Evolutionary conservation across 53 echinoderm and acorn worm genomes (phyloP), one percentile per base, ranked within the genome.

Genomic region (Mesocentrotus franciscanus): DNA sequence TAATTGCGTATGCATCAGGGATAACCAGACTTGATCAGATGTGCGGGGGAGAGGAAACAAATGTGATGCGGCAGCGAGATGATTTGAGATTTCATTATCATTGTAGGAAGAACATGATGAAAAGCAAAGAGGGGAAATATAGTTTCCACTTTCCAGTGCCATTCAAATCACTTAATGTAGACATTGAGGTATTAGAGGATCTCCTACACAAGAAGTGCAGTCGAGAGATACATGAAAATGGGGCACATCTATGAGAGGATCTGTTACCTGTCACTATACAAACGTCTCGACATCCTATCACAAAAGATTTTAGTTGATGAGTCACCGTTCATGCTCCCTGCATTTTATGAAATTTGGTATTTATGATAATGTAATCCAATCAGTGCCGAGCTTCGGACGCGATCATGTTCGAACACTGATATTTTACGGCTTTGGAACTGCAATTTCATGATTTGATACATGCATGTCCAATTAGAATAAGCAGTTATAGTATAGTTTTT

Each of bases 301-400:
- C 81, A 81, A 81, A 39, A 8, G 18, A 39, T 36, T 6, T 81
- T 22, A 7, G 36, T 16, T 81, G 81, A 81, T 81, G 81, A 81
- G 81, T 81, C 81, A 81, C 12, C 39, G 81, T 8, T 1, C 18
- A 81, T 81, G 81, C 81, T 36, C 42, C 42, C 36, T 20, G 81
- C 0, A 42, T 39, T 16, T 14, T 13, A 81, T 81, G 81, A 81
- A 81, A 81, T 81, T 18, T 81, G 81, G 81, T 42, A 42, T 81
- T 81, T 81, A 81, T 81, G 81, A 81, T 81, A 81, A 42, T 81
- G 81, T 81, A 18, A 81, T 29, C 36, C 81, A 20, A 81, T 42
- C 81, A 5, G 6, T 42, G 81, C 18, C 42, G 12, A 10, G 2
- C 33, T 76, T 1, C 6, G 17, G 42, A 81, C 36, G 36, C 42